These are phyloP conservation scores for Copsychus sechellarum DNA, from an alignment of 2,113 vertebrate species.

Conservation along the genomic window DNA sequence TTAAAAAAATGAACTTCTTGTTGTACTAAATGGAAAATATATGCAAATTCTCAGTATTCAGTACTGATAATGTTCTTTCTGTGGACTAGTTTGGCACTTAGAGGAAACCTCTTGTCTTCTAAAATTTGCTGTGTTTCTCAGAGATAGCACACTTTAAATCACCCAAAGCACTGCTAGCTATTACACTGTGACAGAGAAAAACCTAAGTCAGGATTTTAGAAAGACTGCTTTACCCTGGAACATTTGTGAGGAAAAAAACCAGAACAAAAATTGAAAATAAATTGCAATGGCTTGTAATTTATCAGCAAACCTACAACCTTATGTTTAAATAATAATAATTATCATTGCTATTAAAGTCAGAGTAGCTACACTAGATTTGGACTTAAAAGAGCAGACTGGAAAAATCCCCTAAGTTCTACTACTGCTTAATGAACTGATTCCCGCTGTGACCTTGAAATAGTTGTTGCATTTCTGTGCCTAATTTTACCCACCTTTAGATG, in stretches of 20 bases:
- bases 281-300: not conserved
- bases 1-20: not conserved
- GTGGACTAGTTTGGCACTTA: not conserved
- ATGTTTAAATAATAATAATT: not conserved
- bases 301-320: not conserved
- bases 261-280: not conserved
- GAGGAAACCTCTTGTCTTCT: not conserved
- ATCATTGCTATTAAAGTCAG: not conserved
- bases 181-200: not conserved
- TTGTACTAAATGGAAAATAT: not conserved
- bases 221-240: not conserved
- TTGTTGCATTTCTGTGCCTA: not conserved
- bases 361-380: not conserved
- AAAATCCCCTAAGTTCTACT: not conserved
- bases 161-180: not conserved
- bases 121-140: slow-evolving; percentile 1
- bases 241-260: not conserved
- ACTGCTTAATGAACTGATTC: not conserved
- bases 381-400: not conserved
- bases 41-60: not conserved
- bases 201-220: not conserved
- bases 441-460: slow-evolving; percentile 25
- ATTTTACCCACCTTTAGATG: slow-evolving; percentile 52
- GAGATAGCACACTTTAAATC: not conserved
- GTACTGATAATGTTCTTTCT: not conserved